Percentiles rank a stretch among this genome's conserved stretches.
Evolutionary conservation across 2,888 invertebrate species (phyloP).

Genomic region (Agapetus fuscipes): DNA sequence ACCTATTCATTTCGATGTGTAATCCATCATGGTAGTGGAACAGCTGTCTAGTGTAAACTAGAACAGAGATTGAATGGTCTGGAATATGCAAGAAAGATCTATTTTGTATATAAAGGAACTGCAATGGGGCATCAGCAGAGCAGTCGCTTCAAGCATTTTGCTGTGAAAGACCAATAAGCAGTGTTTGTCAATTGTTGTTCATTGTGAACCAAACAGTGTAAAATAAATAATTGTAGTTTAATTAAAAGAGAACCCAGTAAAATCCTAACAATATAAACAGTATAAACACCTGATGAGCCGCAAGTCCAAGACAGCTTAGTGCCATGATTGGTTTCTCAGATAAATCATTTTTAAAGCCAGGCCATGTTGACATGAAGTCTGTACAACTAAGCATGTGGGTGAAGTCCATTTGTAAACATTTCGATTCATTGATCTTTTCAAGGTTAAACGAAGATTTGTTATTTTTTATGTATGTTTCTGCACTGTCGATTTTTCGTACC

Average conservation of each 20-base stretch:
- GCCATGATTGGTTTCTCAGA: slow-evolving; percentile 55
- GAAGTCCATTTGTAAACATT: slow-evolving; percentile 49
- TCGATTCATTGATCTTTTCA: slow-evolving; percentile 48
- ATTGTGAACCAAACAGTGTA: neutral
- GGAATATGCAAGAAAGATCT: no score
- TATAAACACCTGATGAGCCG: slow-evolving; percentile 61
- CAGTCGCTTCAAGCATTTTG: no score
- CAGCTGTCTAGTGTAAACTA: no score
- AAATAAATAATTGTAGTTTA: neutral
- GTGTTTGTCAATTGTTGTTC: neutral
- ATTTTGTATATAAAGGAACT: no score
- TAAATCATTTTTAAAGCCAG: slow-evolving; percentile 54
- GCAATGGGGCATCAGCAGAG: no score
- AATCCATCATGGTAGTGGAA: no score
- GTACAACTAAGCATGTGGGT: slow-evolving; percentile 45
- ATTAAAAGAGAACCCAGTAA: neutral
- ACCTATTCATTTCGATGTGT: no score
- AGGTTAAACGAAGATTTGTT: slow-evolving; percentile 41
- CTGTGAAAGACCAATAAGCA: no score
- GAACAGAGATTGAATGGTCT: no score
- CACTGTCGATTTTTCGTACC: slow-evolving; percentile 39
- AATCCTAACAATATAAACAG: slow-evolving; percentile 5
- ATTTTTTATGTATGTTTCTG: slow-evolving; percentile 45
- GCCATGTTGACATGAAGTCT: slow-evolving; percentile 51
- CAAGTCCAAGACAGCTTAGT: slow-evolving; percentile 62